Conservation (phyloP, 1,140 invertebrate species). For the Zaprionus taronus region DNA sequence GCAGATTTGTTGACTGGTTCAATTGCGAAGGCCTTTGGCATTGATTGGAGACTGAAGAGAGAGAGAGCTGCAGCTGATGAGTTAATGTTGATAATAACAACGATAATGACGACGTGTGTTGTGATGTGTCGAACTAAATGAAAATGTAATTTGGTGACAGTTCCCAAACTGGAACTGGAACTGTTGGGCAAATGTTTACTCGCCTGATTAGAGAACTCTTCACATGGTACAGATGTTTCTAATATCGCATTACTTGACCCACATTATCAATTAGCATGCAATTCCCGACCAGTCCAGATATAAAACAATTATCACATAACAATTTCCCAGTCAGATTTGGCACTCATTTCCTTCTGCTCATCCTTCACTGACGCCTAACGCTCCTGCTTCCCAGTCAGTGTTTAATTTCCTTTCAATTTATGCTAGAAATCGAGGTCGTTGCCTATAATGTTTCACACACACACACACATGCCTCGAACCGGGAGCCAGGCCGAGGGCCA, state of each 20-base stretch:
- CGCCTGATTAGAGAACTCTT: conserved; percentile 3
- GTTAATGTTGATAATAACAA: conserved; percentile 26
- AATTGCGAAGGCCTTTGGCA: conserved; percentile 35
- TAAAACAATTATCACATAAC: conserved; percentile 69
- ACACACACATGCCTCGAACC: conserved; percentile 3
- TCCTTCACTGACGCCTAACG: conserved; percentile 1
- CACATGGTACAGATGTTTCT: background rate
- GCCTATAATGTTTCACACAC: conserved; percentile 19
- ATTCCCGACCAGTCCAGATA: conserved; percentile 27
- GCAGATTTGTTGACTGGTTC: conserved; percentile 53
- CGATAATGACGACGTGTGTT: conserved; percentile 15
- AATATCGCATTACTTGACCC: conserved; percentile 9
- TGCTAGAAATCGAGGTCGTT: conserved; percentile 68
- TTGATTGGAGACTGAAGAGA: conserved; percentile 10
- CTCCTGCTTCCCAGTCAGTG: conserved; percentile 42
- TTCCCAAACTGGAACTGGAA: conserved; percentile 33
- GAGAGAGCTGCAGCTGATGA: conserved; percentile 6
- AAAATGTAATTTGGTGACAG: conserved; percentile 47
- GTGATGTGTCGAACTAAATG: conserved; percentile 38
- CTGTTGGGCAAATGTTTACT: conserved; percentile 43
- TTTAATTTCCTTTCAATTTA: conserved; percentile 84
- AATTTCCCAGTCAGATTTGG: conserved; percentile 60
- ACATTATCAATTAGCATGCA: conserved; percentile 44
- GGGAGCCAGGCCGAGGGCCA: conserved; percentile 31
- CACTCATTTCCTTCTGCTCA: conserved; percentile 26